These are phyloP conservation scores for Drosophila pseudotalamancana DNA, from an alignment of 2,888 invertebrate genomes.

Conservation along the genomic window DNA sequence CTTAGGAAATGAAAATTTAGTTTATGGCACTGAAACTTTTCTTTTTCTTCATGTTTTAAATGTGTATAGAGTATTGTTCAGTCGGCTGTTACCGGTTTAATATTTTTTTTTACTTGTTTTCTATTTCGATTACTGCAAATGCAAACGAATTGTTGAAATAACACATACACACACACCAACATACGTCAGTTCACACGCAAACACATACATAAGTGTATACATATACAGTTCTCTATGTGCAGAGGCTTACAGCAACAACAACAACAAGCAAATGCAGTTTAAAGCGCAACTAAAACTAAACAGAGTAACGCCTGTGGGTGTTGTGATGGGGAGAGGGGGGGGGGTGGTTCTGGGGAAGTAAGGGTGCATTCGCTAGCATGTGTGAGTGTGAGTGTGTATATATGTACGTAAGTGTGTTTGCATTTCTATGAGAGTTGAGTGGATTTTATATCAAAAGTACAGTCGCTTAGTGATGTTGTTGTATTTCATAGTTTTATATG, in stretches of 20 bases:
- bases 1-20: neutral
- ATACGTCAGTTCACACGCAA: conserved; percentile 17
- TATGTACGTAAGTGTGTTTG: conserved; percentile 29
- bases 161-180: conserved; percentile 16
- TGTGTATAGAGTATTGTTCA: neutral
- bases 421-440: conserved; percentile 54
- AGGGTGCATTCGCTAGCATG: conserved; percentile 20
- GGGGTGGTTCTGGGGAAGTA: conserved; percentile 6
- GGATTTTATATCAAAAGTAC: conserved; percentile 76
- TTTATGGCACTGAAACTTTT: neutral
- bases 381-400: neutral
- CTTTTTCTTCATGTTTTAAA: neutral
- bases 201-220: conserved; percentile 9
- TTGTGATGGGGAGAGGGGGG: conserved; percentile 1
- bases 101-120: conserved; percentile 60
- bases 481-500: conserved; percentile 64
- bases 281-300: conserved; percentile 77
- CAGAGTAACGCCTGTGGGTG: conserved; percentile 42
- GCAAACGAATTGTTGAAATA: conserved; percentile 63
- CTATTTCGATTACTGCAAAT: conserved; percentile 61
- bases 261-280: conserved; percentile 64
- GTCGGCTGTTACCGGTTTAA: neutral
- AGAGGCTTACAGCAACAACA: conserved; percentile 58
- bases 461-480: conserved; percentile 67
- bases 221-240: conserved; percentile 46